These are phyloP conservation scores for Hippocampus comes DNA, from an alignment of 2,113 vertebrate genomes.

Conservation along the genomic window DNA sequence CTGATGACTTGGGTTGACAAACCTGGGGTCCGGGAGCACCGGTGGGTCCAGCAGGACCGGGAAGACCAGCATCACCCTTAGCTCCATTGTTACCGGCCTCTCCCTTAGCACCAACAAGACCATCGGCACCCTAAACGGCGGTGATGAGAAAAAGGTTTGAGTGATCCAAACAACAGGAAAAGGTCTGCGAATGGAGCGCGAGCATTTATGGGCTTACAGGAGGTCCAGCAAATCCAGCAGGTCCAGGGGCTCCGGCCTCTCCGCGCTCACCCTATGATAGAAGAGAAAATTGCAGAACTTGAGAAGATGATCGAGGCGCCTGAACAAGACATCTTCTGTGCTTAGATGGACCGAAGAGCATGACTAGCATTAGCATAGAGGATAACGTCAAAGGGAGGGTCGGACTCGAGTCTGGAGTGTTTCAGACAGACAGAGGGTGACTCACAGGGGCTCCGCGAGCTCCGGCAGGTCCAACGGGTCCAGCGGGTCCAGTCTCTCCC, in stretches of 20 bases:
- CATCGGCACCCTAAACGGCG: constrained; percentile 78
- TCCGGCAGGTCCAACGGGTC: constrained; percentile 84
- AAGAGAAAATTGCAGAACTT: not conserved
- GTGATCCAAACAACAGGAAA: not conserved
- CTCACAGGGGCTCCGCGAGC: constrained; percentile 89
- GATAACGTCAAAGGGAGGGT: not conserved
- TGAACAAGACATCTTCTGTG: not conserved
- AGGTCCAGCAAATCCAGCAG: constrained; percentile 96
- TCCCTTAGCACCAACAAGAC: constrained; percentile 82
- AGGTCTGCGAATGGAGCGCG: not conserved
- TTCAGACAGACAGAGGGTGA: constrained; percentile 18
- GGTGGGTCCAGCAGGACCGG: constrained; percentile 87
- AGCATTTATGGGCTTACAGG: constrained; percentile 77
- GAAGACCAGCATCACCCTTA: constrained; percentile 90
- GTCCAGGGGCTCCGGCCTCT: constrained; percentile 87
- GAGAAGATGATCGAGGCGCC: not conserved
- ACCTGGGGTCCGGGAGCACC: constrained; percentile 78
- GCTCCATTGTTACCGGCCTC: constrained; percentile 84
- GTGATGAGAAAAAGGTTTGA: not conserved
- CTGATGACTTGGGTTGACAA: constrained; percentile 3
- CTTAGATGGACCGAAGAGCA: not conserved
- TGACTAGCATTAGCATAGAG: not conserved
- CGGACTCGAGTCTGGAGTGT: not conserved
- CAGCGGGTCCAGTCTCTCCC: constrained; percentile 87
- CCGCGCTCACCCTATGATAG: constrained; percentile 87